Percentiles rank a stretch among this genome's conserved stretches.
These are phyloP conservation scores for Alces alces DNA, from an alignment of 2,113 vertebrate species.

Conservation along the genomic window DNA sequence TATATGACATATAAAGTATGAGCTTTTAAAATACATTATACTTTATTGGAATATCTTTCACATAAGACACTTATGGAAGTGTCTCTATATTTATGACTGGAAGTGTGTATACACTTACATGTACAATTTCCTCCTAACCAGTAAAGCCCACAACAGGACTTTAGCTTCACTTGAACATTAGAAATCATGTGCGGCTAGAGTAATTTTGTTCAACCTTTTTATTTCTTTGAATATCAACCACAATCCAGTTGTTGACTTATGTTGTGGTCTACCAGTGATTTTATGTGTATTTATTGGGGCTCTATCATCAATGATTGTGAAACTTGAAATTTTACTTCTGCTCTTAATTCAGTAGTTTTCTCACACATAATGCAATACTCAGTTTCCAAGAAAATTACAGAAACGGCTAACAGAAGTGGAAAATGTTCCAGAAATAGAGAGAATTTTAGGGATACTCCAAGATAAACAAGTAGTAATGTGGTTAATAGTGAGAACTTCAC, in stretches of 20 bases:
- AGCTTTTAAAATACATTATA: not conserved
- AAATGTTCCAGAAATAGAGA: constrained; percentile 30
- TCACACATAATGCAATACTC: not conserved
- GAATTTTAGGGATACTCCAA: not conserved
- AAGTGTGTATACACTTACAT: not conserved
- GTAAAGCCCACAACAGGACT: not conserved
- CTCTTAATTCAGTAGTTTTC: not conserved
- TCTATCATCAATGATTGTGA: not conserved
- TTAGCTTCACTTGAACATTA: not conserved
- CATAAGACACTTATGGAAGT: not conserved
- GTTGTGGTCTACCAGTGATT: not conserved
- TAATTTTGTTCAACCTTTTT: not conserved
- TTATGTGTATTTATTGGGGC: not conserved
- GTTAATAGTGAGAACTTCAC: not conserved
- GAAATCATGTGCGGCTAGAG: not conserved
- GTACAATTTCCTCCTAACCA: not conserved
- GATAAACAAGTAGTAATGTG: constrained; percentile 17
- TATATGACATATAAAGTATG: not conserved
- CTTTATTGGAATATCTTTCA: not conserved
- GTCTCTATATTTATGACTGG: not conserved
- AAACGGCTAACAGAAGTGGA: constrained; percentile 32
- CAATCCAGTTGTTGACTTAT: not conserved
- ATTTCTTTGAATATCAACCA: not conserved
- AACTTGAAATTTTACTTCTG: not conserved
- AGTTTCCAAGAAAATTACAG: constrained; percentile 10